These are phyloP conservation scores for Melanotaenia parkinsoni DNA, from an alignment of 2,797 vertebrate species.

Conservation along the genomic window DNA sequence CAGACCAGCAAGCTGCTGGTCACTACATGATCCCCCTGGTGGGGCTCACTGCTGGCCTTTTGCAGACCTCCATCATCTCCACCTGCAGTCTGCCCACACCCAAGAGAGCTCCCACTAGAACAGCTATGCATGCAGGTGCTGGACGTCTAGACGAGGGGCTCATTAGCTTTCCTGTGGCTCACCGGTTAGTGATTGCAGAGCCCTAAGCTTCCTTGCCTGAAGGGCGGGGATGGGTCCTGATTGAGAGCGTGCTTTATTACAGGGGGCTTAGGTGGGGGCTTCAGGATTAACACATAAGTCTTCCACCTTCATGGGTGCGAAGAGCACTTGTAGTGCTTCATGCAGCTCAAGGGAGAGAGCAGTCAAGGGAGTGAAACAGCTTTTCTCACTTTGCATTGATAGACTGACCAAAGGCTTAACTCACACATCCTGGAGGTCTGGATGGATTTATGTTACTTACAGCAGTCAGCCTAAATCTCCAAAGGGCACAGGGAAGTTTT, in stretches of 20 bases:
- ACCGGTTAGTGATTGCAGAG: constrained; percentile 82
- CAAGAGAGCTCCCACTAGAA: constrained; percentile 69
- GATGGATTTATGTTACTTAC: constrained; percentile 79
- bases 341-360: constrained; percentile 68
- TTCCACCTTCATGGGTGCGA: constrained; percentile 82
- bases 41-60: constrained; percentile 67
- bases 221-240: constrained; percentile 82
- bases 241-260: constrained; percentile 86
- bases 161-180: constrained; percentile 85
- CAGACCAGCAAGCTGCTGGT: constrained; percentile 61
- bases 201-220: constrained; percentile 75
- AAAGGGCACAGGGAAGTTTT: constrained; percentile 71
- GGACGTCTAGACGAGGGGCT: constrained; percentile 82
- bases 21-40: constrained; percentile 70
- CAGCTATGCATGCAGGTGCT: constrained; percentile 78
- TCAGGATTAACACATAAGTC: constrained; percentile 82
- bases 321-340: constrained; percentile 72
- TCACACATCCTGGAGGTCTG: constrained; percentile 71
- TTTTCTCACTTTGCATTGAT: constrained; percentile 81
- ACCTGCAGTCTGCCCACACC: constrained; percentile 73
- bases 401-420: constrained; percentile 81
- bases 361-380: constrained; percentile 70
- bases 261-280: constrained; percentile 78
- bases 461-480: constrained; percentile 75
- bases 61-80: constrained; percentile 77